Percentiles rank a stretch among this genome's conserved stretches.
These are phyloP conservation scores for Lathamus discolor DNA, from an alignment of 2,113 vertebrate species.

Conservation along the genomic window DNA sequence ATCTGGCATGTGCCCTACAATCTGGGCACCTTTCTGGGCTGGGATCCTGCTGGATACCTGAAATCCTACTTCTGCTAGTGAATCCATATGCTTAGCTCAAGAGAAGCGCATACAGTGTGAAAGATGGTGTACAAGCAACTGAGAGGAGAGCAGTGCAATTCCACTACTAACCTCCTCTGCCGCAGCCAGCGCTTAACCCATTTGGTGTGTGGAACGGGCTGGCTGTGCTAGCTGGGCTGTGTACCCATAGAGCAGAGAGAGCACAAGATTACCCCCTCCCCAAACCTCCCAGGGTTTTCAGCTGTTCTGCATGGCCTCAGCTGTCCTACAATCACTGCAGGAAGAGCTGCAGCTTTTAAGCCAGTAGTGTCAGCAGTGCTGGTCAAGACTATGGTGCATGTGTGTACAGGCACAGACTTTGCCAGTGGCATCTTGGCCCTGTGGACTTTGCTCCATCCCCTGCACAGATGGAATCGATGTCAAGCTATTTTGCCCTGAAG, in stretches of 20 bases:
- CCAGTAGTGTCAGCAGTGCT: fast-evolving
- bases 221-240: neutral
- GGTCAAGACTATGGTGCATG: neutral
- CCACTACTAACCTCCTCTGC: neutral
- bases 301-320: neutral
- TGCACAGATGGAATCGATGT: neutral
- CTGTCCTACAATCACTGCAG: fast-evolving
- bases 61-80: neutral
- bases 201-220: fast-evolving
- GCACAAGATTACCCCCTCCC: neutral
- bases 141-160: neutral
- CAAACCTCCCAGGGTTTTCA: neutral
- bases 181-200: neutral
- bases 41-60: neutral
- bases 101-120: neutral
- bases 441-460: neutral
- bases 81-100: neutral
- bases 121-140: neutral
- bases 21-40: neutral
- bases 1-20: neutral
- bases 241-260: neutral
- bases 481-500: neutral
- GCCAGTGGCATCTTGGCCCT: neutral
- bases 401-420: neutral
- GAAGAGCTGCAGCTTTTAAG: neutral